Evolutionary conservation across 2,888 invertebrate genomes (phyloP).

Genomic region (Drosophila crucigera): DNA sequence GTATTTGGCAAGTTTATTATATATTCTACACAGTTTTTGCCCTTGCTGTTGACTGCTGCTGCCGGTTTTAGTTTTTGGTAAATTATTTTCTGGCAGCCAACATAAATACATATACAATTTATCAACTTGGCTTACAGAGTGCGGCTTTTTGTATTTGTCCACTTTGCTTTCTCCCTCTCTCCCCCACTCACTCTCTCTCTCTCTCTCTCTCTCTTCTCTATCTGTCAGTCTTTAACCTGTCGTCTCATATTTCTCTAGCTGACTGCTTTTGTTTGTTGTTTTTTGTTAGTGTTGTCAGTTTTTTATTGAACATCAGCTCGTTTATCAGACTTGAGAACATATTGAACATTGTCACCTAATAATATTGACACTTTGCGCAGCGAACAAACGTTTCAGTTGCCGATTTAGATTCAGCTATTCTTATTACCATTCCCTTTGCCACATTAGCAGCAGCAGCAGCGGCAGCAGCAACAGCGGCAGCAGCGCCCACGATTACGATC

Average conservation of each 20-base stretch:
- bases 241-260: constrained; percentile 11
- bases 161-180: too few species aligned
- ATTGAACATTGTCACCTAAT: constrained; percentile 78
- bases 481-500: constrained; percentile 68
- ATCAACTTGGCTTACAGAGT: constrained; percentile 69
- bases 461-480: neutral
- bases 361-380: constrained; percentile 73
- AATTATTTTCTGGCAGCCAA: constrained; percentile 76
- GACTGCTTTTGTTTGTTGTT: constrained; percentile 24
- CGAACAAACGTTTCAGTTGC: constrained; percentile 18
- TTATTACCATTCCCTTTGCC: constrained; percentile 15
- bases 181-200: neutral
- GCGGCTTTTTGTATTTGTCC: constrained; percentile 2
- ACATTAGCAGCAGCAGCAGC: neutral
- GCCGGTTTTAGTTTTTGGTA: constrained; percentile 71
- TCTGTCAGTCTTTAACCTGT: neutral
- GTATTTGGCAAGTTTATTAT: constrained; percentile 48
- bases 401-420: constrained; percentile 24
- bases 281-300: constrained; percentile 19
- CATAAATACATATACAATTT: constrained; percentile 75
- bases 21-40: constrained; percentile 52
- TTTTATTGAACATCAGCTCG: constrained; percentile 57
- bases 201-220: too few species aligned
- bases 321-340: constrained; percentile 71
- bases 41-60: constrained; percentile 28